Conservation (phyloP, 1,140 invertebrate genomes). For the Mamestra configurata region DNA sequence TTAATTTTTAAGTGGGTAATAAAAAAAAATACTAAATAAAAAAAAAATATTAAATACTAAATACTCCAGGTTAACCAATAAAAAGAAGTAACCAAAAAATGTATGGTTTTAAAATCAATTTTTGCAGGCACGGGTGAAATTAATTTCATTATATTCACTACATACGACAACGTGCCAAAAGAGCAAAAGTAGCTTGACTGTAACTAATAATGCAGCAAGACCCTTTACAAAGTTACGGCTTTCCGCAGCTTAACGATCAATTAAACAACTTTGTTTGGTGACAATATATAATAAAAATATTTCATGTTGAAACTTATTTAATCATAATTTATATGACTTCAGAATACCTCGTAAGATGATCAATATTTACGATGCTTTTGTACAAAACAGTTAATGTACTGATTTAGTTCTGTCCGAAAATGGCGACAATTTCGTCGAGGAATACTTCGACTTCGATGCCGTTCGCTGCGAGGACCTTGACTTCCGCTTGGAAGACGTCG, state of each 20-base stretch:
- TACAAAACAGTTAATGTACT: conserved; percentile 4
- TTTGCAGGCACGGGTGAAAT: no score
- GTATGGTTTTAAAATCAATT: no score
- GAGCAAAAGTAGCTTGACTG: not conserved
- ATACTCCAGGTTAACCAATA: no score
- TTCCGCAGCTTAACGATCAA: conserved; percentile 19
- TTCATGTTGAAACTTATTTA: not conserved
- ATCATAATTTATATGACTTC: conserved; percentile 6
- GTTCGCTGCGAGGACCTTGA: conserved; percentile 64
- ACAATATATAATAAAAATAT: not conserved
- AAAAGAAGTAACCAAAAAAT: no score
- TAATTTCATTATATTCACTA: no score
- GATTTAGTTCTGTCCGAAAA: conserved; percentile 72
- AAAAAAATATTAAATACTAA: no score
- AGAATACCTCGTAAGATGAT: not conserved
- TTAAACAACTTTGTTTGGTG: conserved; percentile 1
- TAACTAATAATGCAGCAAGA: not conserved
- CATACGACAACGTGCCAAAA: no score
- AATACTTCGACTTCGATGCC: conserved; percentile 71
- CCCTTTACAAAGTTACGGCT: not conserved
- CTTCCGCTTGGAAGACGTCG: conserved; percentile 73
- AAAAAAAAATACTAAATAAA: no score
- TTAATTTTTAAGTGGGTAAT: no score
- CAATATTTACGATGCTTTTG: not conserved
- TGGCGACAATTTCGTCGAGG: conserved; percentile 68